phyloP scores from a whole-genome alignment of 2,113 vertebrate species.

The Clarias gariepinus region DNA sequence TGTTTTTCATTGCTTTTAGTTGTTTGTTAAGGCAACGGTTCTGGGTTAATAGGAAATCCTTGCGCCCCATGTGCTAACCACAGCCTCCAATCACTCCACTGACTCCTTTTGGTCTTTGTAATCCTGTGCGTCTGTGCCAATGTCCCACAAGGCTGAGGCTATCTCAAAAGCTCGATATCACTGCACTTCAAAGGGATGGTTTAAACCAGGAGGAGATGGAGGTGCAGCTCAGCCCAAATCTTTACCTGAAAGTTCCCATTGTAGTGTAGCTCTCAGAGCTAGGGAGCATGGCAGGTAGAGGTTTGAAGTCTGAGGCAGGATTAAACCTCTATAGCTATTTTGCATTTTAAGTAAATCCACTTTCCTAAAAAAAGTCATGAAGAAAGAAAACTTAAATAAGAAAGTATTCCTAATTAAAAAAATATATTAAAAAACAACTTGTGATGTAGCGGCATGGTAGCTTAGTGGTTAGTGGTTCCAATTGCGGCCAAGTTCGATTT shows the following conservation, averaged over 20 bases:
- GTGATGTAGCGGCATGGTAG: background rate
- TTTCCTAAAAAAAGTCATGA: background rate
- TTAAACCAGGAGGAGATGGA: conserved; percentile 58
- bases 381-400: background rate
- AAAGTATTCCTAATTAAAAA: conserved; percentile 31
- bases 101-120: conserved; percentile 64
- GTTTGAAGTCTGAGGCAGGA: conserved; percentile 24
- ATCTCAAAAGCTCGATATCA: conserved; percentile 66
- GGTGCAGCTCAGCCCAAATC: conserved; percentile 53
- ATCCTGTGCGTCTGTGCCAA: conserved; percentile 63
- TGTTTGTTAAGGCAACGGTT: conserved; percentile 67
- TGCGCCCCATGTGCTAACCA: conserved; percentile 27
- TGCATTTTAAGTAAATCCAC: conserved; percentile 32
- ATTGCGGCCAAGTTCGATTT: too few relatives aligned
- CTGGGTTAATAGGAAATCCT: conserved; percentile 49
- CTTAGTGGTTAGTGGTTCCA: too few relatives aligned
- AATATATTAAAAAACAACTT: background rate
- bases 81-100: conserved; percentile 53
- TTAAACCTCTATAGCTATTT: conserved; percentile 28
- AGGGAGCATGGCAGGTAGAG: conserved; percentile 6
- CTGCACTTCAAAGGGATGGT: conserved; percentile 69
- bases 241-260: conserved; percentile 48
- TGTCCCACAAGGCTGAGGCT: conserved; percentile 60
- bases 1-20: conserved; percentile 60
- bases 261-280: background rate